These are phyloP conservation scores for Trachymyrmex septentrionalis DNA, from an alignment of 1,140 invertebrate genomes.

Conservation along the genomic window DNA sequence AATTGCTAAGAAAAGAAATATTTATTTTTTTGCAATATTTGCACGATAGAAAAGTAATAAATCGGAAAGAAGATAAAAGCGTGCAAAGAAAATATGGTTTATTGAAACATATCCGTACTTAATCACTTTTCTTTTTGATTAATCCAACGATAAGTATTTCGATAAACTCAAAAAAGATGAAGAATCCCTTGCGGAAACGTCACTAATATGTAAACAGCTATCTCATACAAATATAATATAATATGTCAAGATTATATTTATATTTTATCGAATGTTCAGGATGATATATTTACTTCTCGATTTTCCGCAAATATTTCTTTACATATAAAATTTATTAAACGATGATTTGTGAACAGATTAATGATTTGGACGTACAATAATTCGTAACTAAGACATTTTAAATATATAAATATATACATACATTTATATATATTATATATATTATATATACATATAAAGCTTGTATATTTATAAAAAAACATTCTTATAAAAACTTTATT, in stretches of 20 bases:
- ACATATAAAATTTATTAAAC: neutral
- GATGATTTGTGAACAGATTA: neutral
- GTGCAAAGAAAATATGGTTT: constrained; percentile 22
- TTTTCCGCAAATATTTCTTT: neutral
- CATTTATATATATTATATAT: too few species aligned
- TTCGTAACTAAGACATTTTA: too few species aligned
- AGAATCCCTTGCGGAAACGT: neutral
- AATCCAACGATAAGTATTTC: constrained; percentile 28
- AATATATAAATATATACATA: too few species aligned
- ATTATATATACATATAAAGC: neutral
- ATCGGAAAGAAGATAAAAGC: constrained; percentile 30
- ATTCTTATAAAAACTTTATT: neutral
- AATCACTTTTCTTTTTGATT: constrained; percentile 35
- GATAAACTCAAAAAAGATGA: neutral
- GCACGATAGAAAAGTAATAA: neutral
- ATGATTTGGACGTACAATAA: neutral
- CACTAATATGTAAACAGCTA: neutral
- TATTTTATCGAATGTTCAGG: neutral
- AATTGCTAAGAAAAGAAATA: constrained; percentile 21
- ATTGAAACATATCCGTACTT: constrained; percentile 7
- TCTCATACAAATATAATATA: constrained; percentile 3
- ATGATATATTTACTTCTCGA: neutral
- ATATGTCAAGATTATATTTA: neutral
- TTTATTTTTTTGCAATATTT: constrained; percentile 28
- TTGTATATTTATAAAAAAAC: neutral